Evolutionary conservation across 2,888 invertebrate species (phyloP), one percentile per base, ranked within the genome.

Genomic region (Acleris emargana): DNA sequence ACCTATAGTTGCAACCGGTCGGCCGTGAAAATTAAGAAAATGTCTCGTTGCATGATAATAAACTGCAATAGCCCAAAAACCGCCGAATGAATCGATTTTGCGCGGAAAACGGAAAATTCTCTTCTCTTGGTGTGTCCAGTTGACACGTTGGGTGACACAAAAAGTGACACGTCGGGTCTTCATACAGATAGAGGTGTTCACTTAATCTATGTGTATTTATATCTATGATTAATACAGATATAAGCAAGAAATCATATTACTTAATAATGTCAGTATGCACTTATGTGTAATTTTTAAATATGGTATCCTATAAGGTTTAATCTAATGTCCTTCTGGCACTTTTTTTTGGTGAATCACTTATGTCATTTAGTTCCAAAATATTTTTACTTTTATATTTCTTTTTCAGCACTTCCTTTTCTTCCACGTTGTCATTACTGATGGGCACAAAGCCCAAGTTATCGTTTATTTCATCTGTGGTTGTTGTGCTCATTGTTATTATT

Each of bases 251-350:
- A 71, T 72, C 70, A 69, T 64, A 54, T 51, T 54, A 63, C 47
- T 68, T 69, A 67, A 73, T 71, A 69, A 67, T 72, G 71, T 64
- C 68, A 71, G 71, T 70, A 69, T 69, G 60, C 69, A 79, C 83
- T 83, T 88, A 88, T 81, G 87, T 87, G 81, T 84, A 83, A 79
- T 88, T 86, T 75, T 81, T 82, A 72, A 76, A 78, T 74, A 85
- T 77, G 73, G 85, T 80, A 77, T 87, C 82, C 71, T 83, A 82
- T 79, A 85, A 86, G 74, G 77, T 84, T 74, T 80, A 75, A 73
- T 87, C 85, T 82, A 89, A 78, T 87, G 88, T 89, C 83, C 89
- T 88, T 78, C 83, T 87, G 75, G 87, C 89, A 87, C 87, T 91
- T 69, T 86, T 86, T 87, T 90, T 89, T 80, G 84, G 84, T 59